These are phyloP conservation scores for Sialis lutaria DNA, from an alignment of 2,888 invertebrate species.

Conservation along the genomic window DNA sequence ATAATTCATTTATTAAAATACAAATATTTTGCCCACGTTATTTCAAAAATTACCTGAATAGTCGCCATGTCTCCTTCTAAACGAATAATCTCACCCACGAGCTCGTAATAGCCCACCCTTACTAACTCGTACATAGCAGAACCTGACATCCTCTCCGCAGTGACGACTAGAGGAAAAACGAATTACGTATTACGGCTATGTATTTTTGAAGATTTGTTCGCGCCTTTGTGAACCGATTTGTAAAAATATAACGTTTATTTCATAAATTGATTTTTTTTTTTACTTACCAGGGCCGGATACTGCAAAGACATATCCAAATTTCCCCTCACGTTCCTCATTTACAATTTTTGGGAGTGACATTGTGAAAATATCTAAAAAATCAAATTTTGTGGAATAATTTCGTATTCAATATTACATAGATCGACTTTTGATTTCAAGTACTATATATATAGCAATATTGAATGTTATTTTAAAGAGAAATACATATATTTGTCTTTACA, in stretches of 20 bases:
- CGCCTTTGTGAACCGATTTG: not conserved
- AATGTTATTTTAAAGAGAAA: too few relatives aligned
- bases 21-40: not conserved
- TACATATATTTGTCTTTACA: too few relatives aligned
- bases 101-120: conserved; percentile 91
- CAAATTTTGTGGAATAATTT: not conserved
- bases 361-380: conserved; percentile 19
- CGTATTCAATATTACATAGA: too few relatives aligned
- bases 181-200: not conserved
- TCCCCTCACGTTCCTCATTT: conserved; percentile 73
- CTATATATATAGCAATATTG: too few relatives aligned
- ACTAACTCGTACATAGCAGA: conserved; percentile 99
- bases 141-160: conserved; percentile 97
- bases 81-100: conserved; percentile 99
- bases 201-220: conserved; percentile 1
- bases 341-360: conserved; percentile 60
- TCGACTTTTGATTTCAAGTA: too few relatives aligned
- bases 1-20: not conserved
- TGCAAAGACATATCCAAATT: conserved; percentile 88
- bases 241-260: not conserved
- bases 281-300: conserved; percentile 92
- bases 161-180: conserved; percentile 60
- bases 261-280: not conserved
- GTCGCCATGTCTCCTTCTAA: conserved; percentile 99
- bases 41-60: conserved; percentile 59